Evolutionary conservation across 2,888 invertebrate species (phyloP).

Genomic region (Meghimatium bilineatum): DNA sequence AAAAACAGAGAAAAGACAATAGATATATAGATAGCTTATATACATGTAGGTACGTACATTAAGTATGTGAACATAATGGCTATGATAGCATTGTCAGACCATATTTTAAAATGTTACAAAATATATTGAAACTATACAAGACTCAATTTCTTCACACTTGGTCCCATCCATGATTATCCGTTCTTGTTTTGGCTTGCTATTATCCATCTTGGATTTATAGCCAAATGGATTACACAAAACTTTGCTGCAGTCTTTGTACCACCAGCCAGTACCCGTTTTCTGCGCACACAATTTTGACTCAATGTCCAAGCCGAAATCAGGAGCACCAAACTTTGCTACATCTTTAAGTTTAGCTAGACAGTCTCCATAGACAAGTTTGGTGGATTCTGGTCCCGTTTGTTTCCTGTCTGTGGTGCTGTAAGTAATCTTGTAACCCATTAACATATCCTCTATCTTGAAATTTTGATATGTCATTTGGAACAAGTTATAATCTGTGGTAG

Average conservation of each 20-base stretch:
- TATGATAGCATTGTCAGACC: too few species aligned
- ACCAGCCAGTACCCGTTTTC: constrained; percentile 31
- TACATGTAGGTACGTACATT: too few species aligned
- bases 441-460: neutral
- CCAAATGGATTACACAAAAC: constrained; percentile 19
- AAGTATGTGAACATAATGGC: too few species aligned
- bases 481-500: neutral
- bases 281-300: constrained; percentile 30
- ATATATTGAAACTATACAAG: neutral
- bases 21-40: too few species aligned
- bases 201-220: neutral
- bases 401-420: neutral
- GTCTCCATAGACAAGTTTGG: constrained; percentile 1
- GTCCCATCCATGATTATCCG: neutral
- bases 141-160: neutral
- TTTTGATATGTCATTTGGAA: neutral
- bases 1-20: too few species aligned
- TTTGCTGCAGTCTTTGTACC: constrained; percentile 27
- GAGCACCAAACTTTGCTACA: constrained; percentile 27
- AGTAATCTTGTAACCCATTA: neutral
- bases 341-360: constrained; percentile 32
- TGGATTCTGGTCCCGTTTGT: neutral
- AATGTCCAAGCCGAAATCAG: constrained; percentile 29
- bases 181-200: neutral
- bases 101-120: neutral